Percentiles rank a stretch among this genome's conserved stretches.
These are phyloP conservation scores for Hydriomena furcata DNA, from an alignment of 2,888 invertebrate species.

Conservation along the genomic window DNA sequence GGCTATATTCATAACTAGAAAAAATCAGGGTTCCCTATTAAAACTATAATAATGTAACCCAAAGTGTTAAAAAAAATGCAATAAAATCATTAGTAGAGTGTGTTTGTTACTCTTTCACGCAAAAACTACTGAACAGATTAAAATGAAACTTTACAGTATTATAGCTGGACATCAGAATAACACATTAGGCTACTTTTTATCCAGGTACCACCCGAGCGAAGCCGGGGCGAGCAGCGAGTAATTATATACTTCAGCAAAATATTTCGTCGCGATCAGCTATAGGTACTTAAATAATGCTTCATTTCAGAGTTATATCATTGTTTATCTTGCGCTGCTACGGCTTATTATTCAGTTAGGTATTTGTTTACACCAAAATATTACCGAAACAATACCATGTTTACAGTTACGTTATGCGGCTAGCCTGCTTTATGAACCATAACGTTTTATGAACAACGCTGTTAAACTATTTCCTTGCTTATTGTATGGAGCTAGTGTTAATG, in stretches of 20 bases:
- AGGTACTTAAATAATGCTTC: not conserved
- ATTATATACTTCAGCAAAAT: not conserved
- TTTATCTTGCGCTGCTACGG: constrained; percentile 16
- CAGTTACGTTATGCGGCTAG: constrained; percentile 29
- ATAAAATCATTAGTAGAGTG: too few relatives aligned
- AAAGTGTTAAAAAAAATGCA: too few relatives aligned
- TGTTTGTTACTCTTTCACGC: too few relatives aligned
- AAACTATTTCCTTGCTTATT: constrained; percentile 29
- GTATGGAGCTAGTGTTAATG: constrained; percentile 18
- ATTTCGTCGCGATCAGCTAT: not conserved
- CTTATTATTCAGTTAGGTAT: constrained; percentile 22
- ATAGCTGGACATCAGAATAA: too few relatives aligned
- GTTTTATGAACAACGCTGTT: constrained; percentile 27
- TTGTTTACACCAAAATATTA: constrained; percentile 28
- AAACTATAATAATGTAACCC: too few relatives aligned
- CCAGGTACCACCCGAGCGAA: too few relatives aligned
- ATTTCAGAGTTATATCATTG: constrained; percentile 13
- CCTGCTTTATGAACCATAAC: constrained; percentile 32
- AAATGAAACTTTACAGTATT: too few relatives aligned
- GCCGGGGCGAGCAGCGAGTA: too few relatives aligned
- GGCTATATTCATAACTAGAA: too few relatives aligned
- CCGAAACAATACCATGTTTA: constrained; percentile 35
- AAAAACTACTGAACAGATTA: too few relatives aligned
- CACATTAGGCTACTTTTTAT: too few relatives aligned
- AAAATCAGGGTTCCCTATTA: too few relatives aligned